Base-by-base conservation (phyloP, 2,113 vertebrate genomes). In the Calonectris borealis region DNA sequence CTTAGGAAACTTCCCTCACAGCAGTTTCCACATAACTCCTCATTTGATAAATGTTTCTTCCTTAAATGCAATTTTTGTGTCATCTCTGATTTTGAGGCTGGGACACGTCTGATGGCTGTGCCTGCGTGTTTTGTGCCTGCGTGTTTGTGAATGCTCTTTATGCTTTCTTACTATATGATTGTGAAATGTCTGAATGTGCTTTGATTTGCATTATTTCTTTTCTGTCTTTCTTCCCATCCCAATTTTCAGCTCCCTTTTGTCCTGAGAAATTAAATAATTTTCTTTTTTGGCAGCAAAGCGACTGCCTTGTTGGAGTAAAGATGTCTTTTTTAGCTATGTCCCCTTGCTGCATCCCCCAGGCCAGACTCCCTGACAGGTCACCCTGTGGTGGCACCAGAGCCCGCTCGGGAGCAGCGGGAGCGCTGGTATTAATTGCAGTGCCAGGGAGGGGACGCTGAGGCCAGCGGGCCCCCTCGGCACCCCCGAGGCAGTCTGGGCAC, bases 131-230 rank as follows among this genome's bases (percentile, higher is more conserved):
- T 95, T 90, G 57, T 69, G 69, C 34, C 68, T 68, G 46, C 4
- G 22, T 80, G 70, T 80, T 89, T 95, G 49, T 72, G 46, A 84
- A 75, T 32, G 38, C 40, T 83, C 34, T 89, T 92, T 54, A 83
- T 77, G 31, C 62, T 76, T 92, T 89, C 64, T 69, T 83, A 71
- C 81, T 82, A 81, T 46, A 83, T 3, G 16, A 92, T 81, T 93
- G 69, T 86, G 88, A 95, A 97, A 93, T 51, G n/a, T 57, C 69
- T 79, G 31, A 76, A 78, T 95, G 61, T 68, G 71, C 93, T 94
- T 94, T 94, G 64, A 87, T 79, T 95, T 95, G 42, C 58, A 52
- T 92, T 96, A 87, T 89, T 97, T 88, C 78, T 82, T 73, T 86
- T 90, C 58, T 76, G 79, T 65, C 88, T 96, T 76, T 90, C n/a